Evolutionary conservation across 23 tunicate species (phyloP).

Genomic region (Diplosoma virens): DNA sequence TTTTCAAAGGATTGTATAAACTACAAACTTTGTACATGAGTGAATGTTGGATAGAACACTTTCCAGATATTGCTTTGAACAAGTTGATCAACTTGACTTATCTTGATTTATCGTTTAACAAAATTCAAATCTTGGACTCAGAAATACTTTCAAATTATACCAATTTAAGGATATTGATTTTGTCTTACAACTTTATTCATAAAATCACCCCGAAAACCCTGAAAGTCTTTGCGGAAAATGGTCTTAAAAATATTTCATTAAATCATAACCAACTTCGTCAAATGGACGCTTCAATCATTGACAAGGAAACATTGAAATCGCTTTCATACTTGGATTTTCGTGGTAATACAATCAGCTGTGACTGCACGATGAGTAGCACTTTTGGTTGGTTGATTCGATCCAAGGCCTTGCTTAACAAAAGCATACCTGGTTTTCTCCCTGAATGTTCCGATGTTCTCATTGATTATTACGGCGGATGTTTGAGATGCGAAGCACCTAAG

Average conservation of each 20-base stretch:
- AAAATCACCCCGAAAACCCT: background rate
- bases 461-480: conserved; percentile 31
- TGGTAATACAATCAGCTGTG: conserved; percentile 16
- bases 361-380: background rate
- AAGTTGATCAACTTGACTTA: background rate
- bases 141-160: background rate
- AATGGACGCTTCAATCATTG: background rate
- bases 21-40: background rate
- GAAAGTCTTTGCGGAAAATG: background rate
- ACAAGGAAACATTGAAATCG: background rate
- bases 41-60: background rate
- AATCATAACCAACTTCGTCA: conserved; percentile 1
- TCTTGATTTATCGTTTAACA: conserved; percentile 18
- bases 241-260: background rate
- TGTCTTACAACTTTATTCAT: conserved; percentile 15
- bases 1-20: conserved; percentile 15
- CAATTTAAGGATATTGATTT: background rate
- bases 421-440: conserved; percentile 25
- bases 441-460: conserved; percentile 3
- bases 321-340: conserved; percentile 19
- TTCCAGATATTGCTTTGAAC: conserved; percentile 8
- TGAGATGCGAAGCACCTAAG: background rate
- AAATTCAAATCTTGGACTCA: background rate
- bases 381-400: conserved; percentile 28
- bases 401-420: background rate